Evolutionary conservation across 2,888 invertebrate species (phyloP).

Genomic region (Pollenia labialis): DNA sequence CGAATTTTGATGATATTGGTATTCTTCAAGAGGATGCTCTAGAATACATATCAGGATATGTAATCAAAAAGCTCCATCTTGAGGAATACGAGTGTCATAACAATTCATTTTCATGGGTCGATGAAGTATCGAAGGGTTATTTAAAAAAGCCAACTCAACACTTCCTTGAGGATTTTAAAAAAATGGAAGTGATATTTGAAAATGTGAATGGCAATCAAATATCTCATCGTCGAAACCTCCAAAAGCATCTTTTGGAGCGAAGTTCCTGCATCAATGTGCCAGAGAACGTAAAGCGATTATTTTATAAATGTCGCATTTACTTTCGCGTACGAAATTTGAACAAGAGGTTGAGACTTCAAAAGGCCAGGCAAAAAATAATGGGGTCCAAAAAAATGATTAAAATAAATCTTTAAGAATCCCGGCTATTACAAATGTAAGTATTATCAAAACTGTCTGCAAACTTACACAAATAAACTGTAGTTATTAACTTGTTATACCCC

Average conservation of each 20-base stretch:
- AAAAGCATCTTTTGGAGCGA: neutral
- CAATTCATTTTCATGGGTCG: conserved; percentile 18
- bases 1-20: too few relatives aligned
- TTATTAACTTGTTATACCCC: too few relatives aligned
- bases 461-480: too few relatives aligned
- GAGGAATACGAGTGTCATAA: conserved; percentile 10
- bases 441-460: too few relatives aligned
- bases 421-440: too few relatives aligned
- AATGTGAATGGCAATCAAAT: neutral
- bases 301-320: conserved; percentile 30
- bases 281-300: neutral
- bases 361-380: conserved; percentile 8
- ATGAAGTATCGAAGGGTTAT: conserved; percentile 1
- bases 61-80: conserved; percentile 33
- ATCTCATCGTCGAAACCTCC: neutral
- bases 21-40: too few relatives aligned
- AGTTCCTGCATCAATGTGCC: neutral
- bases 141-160: neutral
- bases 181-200: neutral
- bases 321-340: conserved; percentile 4
- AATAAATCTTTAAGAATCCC: too few relatives aligned
- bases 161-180: neutral
- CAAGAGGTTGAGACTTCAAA: neutral
- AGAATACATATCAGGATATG: too few relatives aligned
- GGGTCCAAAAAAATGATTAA: too few relatives aligned